phyloP scores from a whole-genome alignment of 1,140 invertebrate genomes.

The Dolichoris vasculosae region DNA sequence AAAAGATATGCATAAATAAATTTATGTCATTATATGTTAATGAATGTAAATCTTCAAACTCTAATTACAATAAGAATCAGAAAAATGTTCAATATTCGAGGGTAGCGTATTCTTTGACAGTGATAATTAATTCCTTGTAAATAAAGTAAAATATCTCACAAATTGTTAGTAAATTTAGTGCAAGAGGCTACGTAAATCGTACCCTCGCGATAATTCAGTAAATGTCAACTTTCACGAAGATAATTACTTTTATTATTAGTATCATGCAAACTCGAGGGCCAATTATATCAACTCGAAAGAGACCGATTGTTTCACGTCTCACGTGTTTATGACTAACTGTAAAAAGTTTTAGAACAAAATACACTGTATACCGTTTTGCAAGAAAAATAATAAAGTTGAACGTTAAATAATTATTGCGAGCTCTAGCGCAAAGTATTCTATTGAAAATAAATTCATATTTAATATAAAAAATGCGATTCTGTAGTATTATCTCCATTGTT shows the following conservation, averaged over 20 bases:
- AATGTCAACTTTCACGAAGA: not conserved
- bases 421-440: not conserved
- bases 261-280: conserved; percentile 37
- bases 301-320: conserved; percentile 23
- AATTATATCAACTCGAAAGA: conserved; percentile 28
- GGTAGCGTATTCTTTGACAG: not conserved
- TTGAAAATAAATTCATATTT: not conserved
- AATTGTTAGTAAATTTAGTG: conserved; percentile 20
- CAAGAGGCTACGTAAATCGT: not conserved
- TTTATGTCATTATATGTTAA: not conserved
- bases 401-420: not conserved
- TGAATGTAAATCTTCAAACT: not conserved
- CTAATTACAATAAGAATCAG: not conserved
- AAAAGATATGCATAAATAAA: not conserved
- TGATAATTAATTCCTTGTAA: not conserved
- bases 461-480: not conserved
- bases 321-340: conserved; percentile 29
- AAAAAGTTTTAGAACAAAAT: conserved; percentile 28
- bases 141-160: not conserved
- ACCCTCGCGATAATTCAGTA: conserved; percentile 13
- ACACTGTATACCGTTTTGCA: conserved; percentile 9
- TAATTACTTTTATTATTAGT: conserved; percentile 1
- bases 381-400: conserved; percentile 32
- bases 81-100: not conserved
- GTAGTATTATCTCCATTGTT: conserved; percentile 20